Percentiles rank a stretch among this genome's conserved stretches.
Evolutionary conservation across 2,888 invertebrate species (phyloP).

Genomic region (Drosophila eohydei): DNA sequence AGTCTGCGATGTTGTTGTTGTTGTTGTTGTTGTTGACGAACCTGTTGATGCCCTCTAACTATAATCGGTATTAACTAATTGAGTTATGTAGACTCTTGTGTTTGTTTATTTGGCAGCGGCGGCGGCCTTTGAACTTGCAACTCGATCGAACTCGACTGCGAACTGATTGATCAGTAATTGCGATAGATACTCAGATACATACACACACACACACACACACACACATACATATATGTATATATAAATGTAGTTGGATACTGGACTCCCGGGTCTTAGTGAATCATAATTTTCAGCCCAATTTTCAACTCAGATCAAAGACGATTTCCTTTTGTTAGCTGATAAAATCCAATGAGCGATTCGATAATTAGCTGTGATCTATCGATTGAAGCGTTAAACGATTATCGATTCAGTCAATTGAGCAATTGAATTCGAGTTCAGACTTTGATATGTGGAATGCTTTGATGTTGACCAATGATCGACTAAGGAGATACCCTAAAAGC

Average conservation of each 20-base stretch:
- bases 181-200: neutral
- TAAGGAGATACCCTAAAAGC: neutral
- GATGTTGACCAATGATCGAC: neutral
- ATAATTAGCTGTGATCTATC: slow-evolving; percentile 37
- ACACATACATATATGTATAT: neutral
- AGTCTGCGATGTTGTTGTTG: slow-evolving; percentile 51
- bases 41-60: slow-evolving; percentile 57
- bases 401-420: neutral
- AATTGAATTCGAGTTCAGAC: neutral
- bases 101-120: slow-evolving; percentile 48
- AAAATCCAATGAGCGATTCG: slow-evolving; percentile 60
- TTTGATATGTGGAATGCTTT: neutral
- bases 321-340: slow-evolving; percentile 49
- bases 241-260: neutral
- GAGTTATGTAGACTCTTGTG: slow-evolving; percentile 42
- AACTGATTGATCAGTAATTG: slow-evolving; percentile 56
- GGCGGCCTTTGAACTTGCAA: slow-evolving; percentile 65
- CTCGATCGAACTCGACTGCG: slow-evolving; percentile 66
- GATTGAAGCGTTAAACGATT: neutral
- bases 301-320: slow-evolving; percentile 60
- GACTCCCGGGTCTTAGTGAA: slow-evolving; percentile 20
- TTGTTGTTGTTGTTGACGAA: slow-evolving; percentile 62
- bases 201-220: accelerated
- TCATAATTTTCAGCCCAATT: slow-evolving; percentile 31
- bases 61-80: slow-evolving; percentile 50